These are phyloP conservation scores for Xenopus laevis DNA, from an alignment of 2,113 vertebrate genomes.

Conservation along the genomic window DNA sequence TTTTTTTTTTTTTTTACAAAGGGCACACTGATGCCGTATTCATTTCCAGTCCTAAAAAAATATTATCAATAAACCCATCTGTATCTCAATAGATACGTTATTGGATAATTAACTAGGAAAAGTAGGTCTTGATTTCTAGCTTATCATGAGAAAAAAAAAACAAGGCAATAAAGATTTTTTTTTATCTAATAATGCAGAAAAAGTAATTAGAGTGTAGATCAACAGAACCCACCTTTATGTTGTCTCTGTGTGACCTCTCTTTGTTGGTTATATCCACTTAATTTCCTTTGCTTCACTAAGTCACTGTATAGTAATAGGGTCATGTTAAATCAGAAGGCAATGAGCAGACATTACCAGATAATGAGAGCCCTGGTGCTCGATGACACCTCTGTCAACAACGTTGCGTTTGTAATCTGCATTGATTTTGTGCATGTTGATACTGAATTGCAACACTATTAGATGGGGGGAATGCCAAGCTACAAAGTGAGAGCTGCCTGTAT, in stretches of 20 bases:
- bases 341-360: constrained; percentile 19
- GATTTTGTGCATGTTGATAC: neutral
- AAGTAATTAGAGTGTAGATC: constrained; percentile 10
- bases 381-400: constrained; percentile 5
- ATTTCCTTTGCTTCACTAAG: constrained; percentile 13
- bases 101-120: neutral
- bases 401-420: neutral
- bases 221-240: constrained; percentile 21
- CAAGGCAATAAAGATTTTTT: constrained; percentile 4
- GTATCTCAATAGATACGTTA: neutral
- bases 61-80: neutral
- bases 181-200: neutral
- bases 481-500: neutral
- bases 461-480: neutral
- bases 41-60: neutral
- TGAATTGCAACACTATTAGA: neutral
- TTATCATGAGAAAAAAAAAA: neutral
- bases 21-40: constrained; percentile 39
- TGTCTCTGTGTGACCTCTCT: constrained; percentile 20
- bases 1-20: neutral
- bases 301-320: constrained; percentile 11
- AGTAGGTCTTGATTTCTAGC: neutral
- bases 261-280: constrained; percentile 24
- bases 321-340: constrained; percentile 23
- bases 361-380: constrained; percentile 10